Evolutionary conservation across 2,797 vertebrate species (phyloP), one percentile per base, ranked within the genome.

Genomic region (Cichlasoma orientale): DNA sequence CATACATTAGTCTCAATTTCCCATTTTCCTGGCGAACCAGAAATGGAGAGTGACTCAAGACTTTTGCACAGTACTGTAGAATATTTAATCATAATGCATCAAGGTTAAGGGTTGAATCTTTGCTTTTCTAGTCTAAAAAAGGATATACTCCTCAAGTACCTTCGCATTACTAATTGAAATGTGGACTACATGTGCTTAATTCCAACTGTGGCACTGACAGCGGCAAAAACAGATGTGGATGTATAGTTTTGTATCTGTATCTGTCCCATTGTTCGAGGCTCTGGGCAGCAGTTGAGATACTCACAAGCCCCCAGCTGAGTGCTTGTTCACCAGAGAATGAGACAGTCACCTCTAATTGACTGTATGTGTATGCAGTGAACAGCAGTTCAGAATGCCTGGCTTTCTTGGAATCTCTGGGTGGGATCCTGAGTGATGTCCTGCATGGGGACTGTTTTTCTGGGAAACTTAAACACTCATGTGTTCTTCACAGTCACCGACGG

Each of bases 201-300:
- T 66, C 19, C 61, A 66, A 1, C 41, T 68, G 10, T 1, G 18
- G 63, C 25, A 29, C 16, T 5, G 27, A 5, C 25, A 68, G 0
- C 29, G 44, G 61, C 50, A 47, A 68, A 66, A 68, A 66, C 38
- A 68, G 38, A 6, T 50, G 0, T 0, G 19, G 41, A 50, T 68
- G 9, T 27, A 25, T 12, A 27, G 61, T 27, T 63, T 63, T 44
- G 38, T 44, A 63, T 44, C 38, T 44, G 59, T 63, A n/a, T n/a
- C n/a, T n/a, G n/a, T n/a, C 25, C 59, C 21, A 18, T 0, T 8
- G 0, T 44, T 44, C 10, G 38, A 63, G 36, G 9, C 36, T 25
- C 59, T 63, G 58, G 16, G 21, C 16, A 63, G 13, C 59, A 63
- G 59, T 47, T 27, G 0, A 29, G 41, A 66, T 27, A 25, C 38